phyloP scores from a whole-genome alignment of 2,113 vertebrate species.

The Anhinga anhinga region DNA sequence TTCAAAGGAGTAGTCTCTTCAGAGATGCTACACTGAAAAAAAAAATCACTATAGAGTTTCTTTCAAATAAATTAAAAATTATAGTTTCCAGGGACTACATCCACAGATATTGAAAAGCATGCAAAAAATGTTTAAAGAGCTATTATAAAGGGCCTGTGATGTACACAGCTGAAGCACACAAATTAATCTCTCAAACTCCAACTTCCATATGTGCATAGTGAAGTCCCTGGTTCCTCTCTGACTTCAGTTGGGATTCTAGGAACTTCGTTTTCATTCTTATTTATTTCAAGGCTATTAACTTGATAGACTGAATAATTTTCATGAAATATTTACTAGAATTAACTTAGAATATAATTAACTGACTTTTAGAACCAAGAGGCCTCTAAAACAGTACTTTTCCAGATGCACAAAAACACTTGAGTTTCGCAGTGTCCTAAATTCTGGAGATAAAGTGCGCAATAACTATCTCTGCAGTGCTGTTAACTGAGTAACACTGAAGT shows the following conservation, averaged over 20 bases:
- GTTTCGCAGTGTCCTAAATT: neutral
- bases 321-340: neutral
- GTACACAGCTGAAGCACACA: neutral
- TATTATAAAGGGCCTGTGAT: neutral
- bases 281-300: neutral
- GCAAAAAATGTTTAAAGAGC: neutral
- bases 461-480: neutral
- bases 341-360: neutral
- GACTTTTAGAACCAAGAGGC: neutral
- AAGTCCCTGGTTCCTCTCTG: neutral
- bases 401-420: neutral
- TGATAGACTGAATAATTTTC: neutral
- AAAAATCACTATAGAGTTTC: neutral
- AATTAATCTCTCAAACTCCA: neutral
- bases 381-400: neutral
- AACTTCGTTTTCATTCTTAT: neutral
- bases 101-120: neutral
- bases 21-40: neutral
- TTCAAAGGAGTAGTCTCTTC: neutral
- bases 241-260: neutral
- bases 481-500: neutral
- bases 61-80: neutral
- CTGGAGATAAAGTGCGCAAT: neutral
- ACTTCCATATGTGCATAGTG: neutral
- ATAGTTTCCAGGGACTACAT: neutral